A percentile compares a stretch with the other conserved stretches of the same genome.
phyloP scores from a whole-genome alignment of 2,113 vertebrate species.

The Poeciliopsis occidentalis region DNA sequence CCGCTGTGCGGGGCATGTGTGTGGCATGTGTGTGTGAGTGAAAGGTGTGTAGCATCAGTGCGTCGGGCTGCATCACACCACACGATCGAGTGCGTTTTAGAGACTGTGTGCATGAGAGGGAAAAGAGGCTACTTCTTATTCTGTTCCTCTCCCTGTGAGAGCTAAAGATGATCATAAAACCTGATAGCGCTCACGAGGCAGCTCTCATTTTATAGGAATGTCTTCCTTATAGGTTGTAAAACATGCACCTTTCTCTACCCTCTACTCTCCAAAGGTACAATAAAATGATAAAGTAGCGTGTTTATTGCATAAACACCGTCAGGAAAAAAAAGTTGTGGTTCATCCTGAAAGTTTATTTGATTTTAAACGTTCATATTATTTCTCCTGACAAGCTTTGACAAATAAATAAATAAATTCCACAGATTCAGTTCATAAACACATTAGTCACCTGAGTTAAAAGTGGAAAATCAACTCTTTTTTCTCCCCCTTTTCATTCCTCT shows the following conservation, averaged over 20 bases:
- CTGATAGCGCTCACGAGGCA: conserved; percentile 70
- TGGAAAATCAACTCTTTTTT: conserved; percentile 19
- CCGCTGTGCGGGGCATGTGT: conserved; percentile 52
- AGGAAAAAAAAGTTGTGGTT: conserved; percentile 43
- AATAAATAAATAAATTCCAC: conserved; percentile 23
- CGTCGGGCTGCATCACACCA: conserved; percentile 36
- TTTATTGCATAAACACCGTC: conserved; percentile 59
- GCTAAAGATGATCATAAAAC: conserved; percentile 69
- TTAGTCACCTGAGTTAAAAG: conserved; percentile 2
- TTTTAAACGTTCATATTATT: conserved; percentile 38
- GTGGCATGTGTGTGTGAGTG: conserved; percentile 14
- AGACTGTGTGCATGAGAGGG: conserved; percentile 6
- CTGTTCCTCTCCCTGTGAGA: conserved; percentile 49
- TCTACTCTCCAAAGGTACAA: conserved; percentile 56
- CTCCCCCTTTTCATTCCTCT: conserved; percentile 9
- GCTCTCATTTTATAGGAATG: conserved; percentile 69
- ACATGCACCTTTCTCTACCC: conserved; percentile 56
- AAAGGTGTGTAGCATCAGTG: conserved; percentile 30
- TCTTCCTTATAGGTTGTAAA: conserved; percentile 69
- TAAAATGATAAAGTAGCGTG: conserved; percentile 52
- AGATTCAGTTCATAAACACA: conserved; percentile 21
- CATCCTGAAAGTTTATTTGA: conserved; percentile 39
- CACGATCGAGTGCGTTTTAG: conserved; percentile 25
- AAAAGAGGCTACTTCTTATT: conserved; percentile 43
- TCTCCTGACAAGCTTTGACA: conserved; percentile 35